Evolutionary conservation across 2,797 vertebrate genomes (phyloP).

Genomic region (Iguana delicatissima): DNA sequence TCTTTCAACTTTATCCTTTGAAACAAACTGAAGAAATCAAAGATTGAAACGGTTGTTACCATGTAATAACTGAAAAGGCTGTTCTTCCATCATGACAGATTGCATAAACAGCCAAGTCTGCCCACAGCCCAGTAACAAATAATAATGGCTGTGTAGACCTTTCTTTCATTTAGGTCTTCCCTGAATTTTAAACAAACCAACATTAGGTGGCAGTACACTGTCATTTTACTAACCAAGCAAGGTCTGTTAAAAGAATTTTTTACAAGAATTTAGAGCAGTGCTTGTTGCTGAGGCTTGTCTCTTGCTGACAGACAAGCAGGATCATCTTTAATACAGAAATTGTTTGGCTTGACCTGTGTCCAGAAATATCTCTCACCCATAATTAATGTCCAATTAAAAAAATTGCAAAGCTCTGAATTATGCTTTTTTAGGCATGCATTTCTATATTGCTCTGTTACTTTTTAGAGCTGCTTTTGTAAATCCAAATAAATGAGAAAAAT

Average conservation of each 20-base stretch:
- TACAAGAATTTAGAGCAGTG: not conserved
- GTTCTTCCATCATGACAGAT: not conserved
- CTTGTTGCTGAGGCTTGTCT: not conserved
- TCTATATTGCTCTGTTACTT: not conserved
- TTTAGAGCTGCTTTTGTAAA: not conserved
- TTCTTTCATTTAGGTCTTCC: not conserved
- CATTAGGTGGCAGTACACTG: conserved; percentile 36
- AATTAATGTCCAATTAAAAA: conserved; percentile 1
- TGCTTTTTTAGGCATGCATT: not conserved
- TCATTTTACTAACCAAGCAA: conserved; percentile 13
- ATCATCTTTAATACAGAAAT: not conserved
- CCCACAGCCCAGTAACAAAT: not conserved
- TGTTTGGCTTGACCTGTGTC: not conserved
- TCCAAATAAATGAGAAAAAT: not conserved
- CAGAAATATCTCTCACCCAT: not conserved
- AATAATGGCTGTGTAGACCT: not conserved
- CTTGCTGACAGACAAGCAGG: not conserved
- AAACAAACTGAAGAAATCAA: not conserved
- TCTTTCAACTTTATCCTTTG: not conserved
- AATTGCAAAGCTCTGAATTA: not conserved
- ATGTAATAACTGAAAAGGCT: not conserved
- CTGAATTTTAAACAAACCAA: conserved; percentile 25
- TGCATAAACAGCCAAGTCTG: not conserved
- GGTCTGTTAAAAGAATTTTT: not conserved
- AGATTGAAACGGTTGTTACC: not conserved